Conservation (phyloP, 2,113 vertebrate genomes). For the Proteles cristata region DNA sequence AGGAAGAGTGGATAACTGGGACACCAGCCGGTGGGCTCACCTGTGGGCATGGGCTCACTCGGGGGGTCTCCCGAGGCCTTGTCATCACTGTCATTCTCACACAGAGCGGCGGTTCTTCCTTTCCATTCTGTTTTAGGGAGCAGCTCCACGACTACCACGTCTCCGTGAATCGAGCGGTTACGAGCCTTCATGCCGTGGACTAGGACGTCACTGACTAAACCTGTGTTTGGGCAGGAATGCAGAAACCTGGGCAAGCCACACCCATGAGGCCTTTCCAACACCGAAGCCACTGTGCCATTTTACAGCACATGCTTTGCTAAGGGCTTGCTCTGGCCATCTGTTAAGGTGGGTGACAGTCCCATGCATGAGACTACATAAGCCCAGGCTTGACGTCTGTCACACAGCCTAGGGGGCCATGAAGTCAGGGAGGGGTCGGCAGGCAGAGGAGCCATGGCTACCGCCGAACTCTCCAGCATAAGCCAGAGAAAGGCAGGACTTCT, state of each 20-base stretch:
- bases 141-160: slow-evolving; percentile 92
- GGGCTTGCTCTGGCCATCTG: background rate
- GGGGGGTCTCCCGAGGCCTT: slow-evolving; percentile 85
- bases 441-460: fast-evolving
- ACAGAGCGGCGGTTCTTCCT: slow-evolving; percentile 89
- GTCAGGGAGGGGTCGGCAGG: background rate
- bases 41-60: slow-evolving; percentile 93
- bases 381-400: background rate
- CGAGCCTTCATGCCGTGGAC: slow-evolving; percentile 91
- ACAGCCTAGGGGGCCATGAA: fast-evolving
- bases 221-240: slow-evolving; percentile 79
- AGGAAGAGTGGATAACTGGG: fast-evolving
- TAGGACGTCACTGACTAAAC: slow-evolving; percentile 90
- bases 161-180: slow-evolving; percentile 94
- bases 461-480: background rate
- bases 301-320: background rate
- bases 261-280: background rate
- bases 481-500: background rate
- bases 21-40: slow-evolving; percentile 77
- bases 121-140: slow-evolving; percentile 92
- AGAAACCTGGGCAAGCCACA: background rate
- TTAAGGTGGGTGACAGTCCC: background rate
- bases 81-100: slow-evolving; percentile 90
- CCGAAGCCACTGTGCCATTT: background rate
- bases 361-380: no score